These are phyloP conservation scores for Drosophila tripunctata DNA, from an alignment of 2,888 invertebrate genomes.

Conservation along the genomic window DNA sequence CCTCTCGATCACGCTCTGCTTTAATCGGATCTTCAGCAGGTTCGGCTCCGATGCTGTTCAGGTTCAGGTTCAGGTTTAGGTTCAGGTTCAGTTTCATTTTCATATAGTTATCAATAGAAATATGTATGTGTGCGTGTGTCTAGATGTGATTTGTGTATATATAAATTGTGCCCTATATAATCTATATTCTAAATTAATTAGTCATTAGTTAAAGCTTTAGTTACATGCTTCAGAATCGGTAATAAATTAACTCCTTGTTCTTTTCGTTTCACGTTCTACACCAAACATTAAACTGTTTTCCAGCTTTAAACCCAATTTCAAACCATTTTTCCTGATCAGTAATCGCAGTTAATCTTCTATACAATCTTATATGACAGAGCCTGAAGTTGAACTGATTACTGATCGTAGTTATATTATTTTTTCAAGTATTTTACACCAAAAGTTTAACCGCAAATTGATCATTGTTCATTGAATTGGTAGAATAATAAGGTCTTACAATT, in stretches of 20 bases:
- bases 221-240: conserved; percentile 35
- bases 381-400: neutral
- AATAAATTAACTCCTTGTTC: no score
- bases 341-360: neutral
- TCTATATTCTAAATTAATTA: conserved; percentile 2
- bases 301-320: neutral
- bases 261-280: no score
- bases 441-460: no score
- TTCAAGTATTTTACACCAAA: neutral
- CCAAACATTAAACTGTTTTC: no score
- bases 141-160: neutral
- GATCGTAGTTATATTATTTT: neutral
- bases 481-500: no score
- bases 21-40: conserved; percentile 95
- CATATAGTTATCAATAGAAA: conserved; percentile 17
- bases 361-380: no score
- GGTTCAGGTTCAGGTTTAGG: conserved; percentile 1
- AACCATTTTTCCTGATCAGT: neutral
- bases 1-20: conserved; percentile 97
- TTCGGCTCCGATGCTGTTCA: conserved; percentile 97
- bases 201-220: conserved; percentile 20
- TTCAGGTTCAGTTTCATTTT: conserved; percentile 20
- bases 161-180: neutral
- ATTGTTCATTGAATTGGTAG: no score
- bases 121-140: neutral